Evolutionary conservation across 1,140 invertebrate species (phyloP), one percentile per base, ranked within the genome.

Genomic region (Copidosoma floridanum): DNA sequence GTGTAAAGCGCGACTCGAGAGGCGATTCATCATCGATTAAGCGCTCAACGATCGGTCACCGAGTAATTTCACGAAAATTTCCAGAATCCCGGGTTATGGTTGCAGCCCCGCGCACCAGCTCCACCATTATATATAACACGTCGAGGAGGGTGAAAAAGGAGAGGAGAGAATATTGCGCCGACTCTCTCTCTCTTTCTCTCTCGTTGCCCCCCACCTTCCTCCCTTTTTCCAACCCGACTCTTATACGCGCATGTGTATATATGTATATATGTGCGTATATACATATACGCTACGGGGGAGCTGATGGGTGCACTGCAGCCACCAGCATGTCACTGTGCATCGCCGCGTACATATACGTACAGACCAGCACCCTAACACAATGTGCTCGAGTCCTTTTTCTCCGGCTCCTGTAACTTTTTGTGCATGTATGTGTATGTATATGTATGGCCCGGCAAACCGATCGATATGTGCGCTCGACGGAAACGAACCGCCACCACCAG

Each of bases 381-480:
- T 77, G 46, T 67, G 65, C 56, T 32, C 54, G 44, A 18, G n/a
- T n/a, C n/a, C n/a, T n/a, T n/a, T n/a, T n/a, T n/a, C n/a, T n/a
- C n/a, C n/a, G n/a, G n/a, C n/a, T n/a, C n/a, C n/a, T n/a, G n/a
- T n/a, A n/a, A n/a, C n/a, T n/a, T n/a, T n/a, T n/a, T n/a, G n/a
- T 16, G 16, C 16, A 18, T 21, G 47, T 24, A 6, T 7, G 24
- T 38, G 56, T 23, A 27, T 41, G 32, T n/a, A 12, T 6, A 16
- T 20, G 11, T n/a, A 53, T 21, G 18, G 23, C 18, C 40, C 35
- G 44, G 58, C 38, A 35, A 7, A n/a, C 40, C 71, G 77, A 79
- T 80, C 78, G 78, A 80, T 80, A 80, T 74, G 68, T 66, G 68
- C 72, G 75, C 74, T 78, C 75, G 68, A 75, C 70, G 58, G 57